Base-by-base conservation (phyloP, 2,888 invertebrate species). In the Orgyia antiqua region DNA sequence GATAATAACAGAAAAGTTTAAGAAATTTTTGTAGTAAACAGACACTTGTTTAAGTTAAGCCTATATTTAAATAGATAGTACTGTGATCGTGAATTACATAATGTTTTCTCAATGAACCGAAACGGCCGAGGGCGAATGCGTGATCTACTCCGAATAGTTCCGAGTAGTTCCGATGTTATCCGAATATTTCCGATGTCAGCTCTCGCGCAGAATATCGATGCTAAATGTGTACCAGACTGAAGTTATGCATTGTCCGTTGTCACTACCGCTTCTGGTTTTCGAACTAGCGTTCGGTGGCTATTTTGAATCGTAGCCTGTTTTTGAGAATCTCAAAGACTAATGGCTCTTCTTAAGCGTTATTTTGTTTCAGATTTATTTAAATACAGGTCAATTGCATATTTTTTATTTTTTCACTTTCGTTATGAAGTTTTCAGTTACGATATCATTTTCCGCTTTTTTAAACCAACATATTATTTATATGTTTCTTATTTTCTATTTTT, bases 191-290 rank as follows among this genome's bases (percentile, higher is more conserved):
- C 45, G 36, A 42, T 34, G 52, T 52, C 36, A 6, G 40, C 18
- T 33, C 24, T 18, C 13, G 56, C 66, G 70, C 72, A 63, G 66
- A 74, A 76, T 77, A 77, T 74, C 75, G 71, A 56, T 51, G 67
- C 80, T 80, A 80, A 77, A 68, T 80, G 62, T 52, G 78, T 72
- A 68, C 47, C 69, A 64, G 72, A 68, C 67, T 66, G 59, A 64
- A 76, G 74, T 70, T 75, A 72, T 73, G 78, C 74, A 78, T 79
- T 80, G 79, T 77, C 68, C 58, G 58, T 42, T 68, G 69, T 62
- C 69, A 65, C 72, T 72, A 72, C 64, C 69, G 68, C 67, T 62
- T 71, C 68, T 69, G 61, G 66, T 67, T 75, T 74, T 70, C 59
- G 64, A 58, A 64, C 62, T 67, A 61, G 62, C 52, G 58, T 55